These are phyloP conservation scores for Phalacrocorax carbo DNA, from an alignment of 2,113 vertebrate genomes.

Conservation along the genomic window DNA sequence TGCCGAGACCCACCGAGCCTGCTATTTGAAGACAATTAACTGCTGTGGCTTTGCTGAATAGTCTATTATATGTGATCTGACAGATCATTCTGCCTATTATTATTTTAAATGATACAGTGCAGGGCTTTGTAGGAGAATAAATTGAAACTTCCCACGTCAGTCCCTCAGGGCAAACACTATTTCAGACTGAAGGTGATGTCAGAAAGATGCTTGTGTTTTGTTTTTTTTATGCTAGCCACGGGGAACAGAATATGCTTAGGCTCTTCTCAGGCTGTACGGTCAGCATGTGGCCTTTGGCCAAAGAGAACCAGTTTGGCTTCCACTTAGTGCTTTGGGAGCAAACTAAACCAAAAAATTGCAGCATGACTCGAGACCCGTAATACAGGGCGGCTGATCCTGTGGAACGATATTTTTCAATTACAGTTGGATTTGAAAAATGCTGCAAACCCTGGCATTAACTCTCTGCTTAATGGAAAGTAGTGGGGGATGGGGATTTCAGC, in stretches of 20 bases:
- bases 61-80: not conserved
- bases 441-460: conserved; percentile 16
- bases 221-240: not conserved
- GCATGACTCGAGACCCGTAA: not conserved
- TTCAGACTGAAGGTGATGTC: conserved; percentile 15
- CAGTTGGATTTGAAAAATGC: not conserved
- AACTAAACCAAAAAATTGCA: not conserved
- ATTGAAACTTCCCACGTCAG: not conserved
- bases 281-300: not conserved
- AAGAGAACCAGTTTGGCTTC: conserved; percentile 2
- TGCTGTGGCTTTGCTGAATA: not conserved
- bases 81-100: not conserved
- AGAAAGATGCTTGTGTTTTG: not conserved
- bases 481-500: not conserved
- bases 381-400: not conserved
- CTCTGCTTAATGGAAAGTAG: conserved; percentile 11
- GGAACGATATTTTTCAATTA: conserved; percentile 1
- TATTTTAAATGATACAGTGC: not conserved
- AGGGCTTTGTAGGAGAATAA: conserved; percentile 9
- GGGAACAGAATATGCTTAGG: not conserved
- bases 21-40: not conserved
- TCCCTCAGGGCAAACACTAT: not conserved
- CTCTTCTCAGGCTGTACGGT: not conserved
- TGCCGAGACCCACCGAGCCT: not conserved
- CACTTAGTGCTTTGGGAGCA: not conserved